Conservation (phyloP, 2,797 vertebrate genomes). For the Dermochelys coriacea region DNA sequence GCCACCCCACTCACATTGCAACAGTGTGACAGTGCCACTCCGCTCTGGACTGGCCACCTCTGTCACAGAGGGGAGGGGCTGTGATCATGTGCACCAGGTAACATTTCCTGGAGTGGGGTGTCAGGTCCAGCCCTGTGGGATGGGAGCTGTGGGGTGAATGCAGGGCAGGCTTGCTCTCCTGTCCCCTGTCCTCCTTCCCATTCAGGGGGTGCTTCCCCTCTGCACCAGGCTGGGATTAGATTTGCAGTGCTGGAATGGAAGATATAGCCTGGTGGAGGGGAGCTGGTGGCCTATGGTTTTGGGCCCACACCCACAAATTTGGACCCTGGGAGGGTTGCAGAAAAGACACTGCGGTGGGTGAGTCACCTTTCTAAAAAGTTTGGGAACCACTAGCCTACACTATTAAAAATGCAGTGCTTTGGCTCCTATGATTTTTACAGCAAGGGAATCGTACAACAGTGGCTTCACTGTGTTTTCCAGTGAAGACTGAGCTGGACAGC, state of each 20-base stretch:
- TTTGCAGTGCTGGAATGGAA: not conserved
- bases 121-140: not conserved
- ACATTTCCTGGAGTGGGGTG: not conserved
- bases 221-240: too few species aligned
- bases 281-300: not conserved
- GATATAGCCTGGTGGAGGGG: not conserved
- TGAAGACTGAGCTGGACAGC: not conserved
- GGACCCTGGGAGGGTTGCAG: not conserved
- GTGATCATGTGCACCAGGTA: not conserved
- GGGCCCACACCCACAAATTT: not conserved
- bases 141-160: not conserved
- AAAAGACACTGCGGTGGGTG: not conserved
- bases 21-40: not conserved
- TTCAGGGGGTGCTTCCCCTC: too few species aligned
- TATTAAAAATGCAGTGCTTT: not conserved
- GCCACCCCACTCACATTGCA: not conserved
- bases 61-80: not conserved
- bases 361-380: not conserved
- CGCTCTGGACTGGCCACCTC: not conserved
- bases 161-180: not conserved
- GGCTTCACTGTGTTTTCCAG: too few species aligned
- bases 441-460: rapidly evolving
- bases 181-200: too few species aligned
- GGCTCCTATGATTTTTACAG: not conserved
- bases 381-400: not conserved